These are phyloP conservation scores for Chiloscyllium plagiosum DNA, from an alignment of 2,113 vertebrate species.

Conservation along the genomic window DNA sequence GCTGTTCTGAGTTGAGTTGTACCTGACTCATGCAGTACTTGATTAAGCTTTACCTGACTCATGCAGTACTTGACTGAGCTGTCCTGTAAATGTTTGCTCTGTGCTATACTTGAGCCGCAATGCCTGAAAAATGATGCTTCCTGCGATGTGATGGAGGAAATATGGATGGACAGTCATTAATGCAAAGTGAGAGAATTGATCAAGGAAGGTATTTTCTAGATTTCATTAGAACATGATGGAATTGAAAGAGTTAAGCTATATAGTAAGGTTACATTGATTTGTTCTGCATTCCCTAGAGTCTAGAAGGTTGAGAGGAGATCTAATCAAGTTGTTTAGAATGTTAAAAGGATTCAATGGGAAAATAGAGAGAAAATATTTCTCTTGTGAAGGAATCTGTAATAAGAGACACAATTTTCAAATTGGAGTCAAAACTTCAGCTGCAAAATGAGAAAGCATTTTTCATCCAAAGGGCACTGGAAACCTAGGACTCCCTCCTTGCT, in stretches of 20 bases:
- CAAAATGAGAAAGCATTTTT: background rate
- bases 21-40: background rate
- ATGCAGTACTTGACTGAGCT: background rate
- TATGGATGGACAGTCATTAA: background rate
- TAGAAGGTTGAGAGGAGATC: background rate
- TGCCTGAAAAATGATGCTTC: background rate
- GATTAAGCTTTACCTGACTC: background rate
- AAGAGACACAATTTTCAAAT: background rate
- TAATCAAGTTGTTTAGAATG: background rate
- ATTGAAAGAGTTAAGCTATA: background rate
- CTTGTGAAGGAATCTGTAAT: background rate
- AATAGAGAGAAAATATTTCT: background rate
- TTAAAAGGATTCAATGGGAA: background rate
- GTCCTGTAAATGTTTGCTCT: background rate
- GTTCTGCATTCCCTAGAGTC: background rate
- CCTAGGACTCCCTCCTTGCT: background rate
- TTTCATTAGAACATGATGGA: background rate
- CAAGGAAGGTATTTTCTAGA: background rate
- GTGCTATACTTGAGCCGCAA: background rate
- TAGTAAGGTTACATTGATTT: background rate
- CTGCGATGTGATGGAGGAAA: background rate
- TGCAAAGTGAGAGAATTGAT: background rate
- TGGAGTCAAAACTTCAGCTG: background rate
- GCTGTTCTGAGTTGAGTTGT: background rate
- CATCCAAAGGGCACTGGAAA: background rate